Conservation (phyloP, 2,888 invertebrate species). For the Didymodactylos carnosus region DNA sequence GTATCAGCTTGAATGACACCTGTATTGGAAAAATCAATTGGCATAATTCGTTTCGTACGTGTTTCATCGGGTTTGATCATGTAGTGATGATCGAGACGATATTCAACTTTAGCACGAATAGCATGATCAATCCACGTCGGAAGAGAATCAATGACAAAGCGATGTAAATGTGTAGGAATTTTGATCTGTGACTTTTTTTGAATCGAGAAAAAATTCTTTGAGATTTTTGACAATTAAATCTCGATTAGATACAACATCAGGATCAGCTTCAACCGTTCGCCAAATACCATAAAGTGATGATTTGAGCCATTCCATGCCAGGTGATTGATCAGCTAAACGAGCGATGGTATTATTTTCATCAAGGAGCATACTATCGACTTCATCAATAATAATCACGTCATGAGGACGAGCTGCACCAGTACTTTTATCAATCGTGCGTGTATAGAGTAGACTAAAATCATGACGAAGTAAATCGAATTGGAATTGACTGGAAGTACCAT, state of each 20-base stretch:
- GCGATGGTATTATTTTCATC: neutral
- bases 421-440: no score
- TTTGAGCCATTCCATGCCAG: neutral
- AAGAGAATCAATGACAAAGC: constrained; percentile 6
- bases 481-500: constrained; percentile 14
- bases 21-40: constrained; percentile 17
- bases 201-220: neutral
- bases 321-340: neutral
- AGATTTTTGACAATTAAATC: neutral
- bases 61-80: constrained; percentile 13
- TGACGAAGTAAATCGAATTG: constrained; percentile 13
- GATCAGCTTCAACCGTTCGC: neutral
- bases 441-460: constrained; percentile 2
- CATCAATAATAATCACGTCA: constrained; percentile 14
- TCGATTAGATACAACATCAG: neutral
- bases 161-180: neutral
- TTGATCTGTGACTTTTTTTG: neutral
- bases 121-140: constrained; percentile 16
- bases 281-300: neutral
- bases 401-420: neutral
- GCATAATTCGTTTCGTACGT: constrained; percentile 3
- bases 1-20: constrained; percentile 17
- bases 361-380: constrained; percentile 15
- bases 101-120: constrained; percentile 14
- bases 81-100: constrained; percentile 16